phyloP scores from a whole-genome alignment of 2,113 vertebrate species.

The Eolophus roseicapilla region DNA sequence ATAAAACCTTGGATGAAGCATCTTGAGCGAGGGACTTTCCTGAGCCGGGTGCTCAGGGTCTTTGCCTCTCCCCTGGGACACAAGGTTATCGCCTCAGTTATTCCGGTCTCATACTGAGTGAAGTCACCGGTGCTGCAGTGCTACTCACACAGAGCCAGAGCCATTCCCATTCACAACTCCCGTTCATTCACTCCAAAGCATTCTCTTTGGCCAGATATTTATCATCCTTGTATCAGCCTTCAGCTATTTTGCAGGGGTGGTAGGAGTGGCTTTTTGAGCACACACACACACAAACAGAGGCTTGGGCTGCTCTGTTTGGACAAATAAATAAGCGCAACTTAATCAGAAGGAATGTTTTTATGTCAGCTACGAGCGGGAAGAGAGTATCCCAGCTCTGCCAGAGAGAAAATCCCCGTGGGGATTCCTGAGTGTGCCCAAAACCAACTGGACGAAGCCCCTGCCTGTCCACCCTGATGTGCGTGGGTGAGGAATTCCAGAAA shows the following conservation, averaged over 20 bases:
- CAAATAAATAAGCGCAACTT: slow-evolving; percentile 15
- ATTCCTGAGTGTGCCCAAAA: neutral
- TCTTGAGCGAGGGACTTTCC: neutral
- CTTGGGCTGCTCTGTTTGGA: neutral
- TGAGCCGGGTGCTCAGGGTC: accelerated
- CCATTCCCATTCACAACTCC: slow-evolving; percentile 15
- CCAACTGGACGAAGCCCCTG: neutral
- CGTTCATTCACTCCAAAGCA: neutral
- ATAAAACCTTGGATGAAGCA: neutral
- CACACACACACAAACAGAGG: neutral
- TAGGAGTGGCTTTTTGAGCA: slow-evolving; percentile 33
- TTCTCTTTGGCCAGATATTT: slow-evolving; percentile 26
- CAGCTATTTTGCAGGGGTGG: slow-evolving; percentile 54
- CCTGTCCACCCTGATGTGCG: neutral
- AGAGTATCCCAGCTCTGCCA: neutral
- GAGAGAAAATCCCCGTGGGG: neutral
- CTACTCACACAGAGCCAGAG: neutral
- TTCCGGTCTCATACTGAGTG: accelerated
- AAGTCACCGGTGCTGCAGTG: accelerated
- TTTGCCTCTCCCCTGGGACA: neutral
- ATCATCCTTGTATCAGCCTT: slow-evolving; percentile 10
- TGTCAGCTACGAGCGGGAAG: neutral
- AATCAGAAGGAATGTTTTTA: neutral
- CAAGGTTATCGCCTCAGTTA: neutral
- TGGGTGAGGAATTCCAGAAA: neutral